Evolutionary conservation across 2,888 invertebrate genomes (phyloP), one percentile per base, ranked within the genome.

Genomic region (Apocheima hispidaria): DNA sequence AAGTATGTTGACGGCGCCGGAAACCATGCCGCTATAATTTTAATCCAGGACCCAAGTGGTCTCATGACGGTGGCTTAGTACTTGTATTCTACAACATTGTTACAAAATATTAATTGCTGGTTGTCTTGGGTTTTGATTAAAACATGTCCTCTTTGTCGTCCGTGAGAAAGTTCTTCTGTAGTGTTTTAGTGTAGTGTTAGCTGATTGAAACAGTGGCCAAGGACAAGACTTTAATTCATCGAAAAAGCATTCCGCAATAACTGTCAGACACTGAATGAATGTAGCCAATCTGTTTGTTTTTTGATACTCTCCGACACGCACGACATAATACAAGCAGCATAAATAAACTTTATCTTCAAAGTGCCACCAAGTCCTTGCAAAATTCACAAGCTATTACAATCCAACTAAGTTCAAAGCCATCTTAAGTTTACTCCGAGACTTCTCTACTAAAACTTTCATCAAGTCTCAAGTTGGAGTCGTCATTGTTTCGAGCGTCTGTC

Each of bases 1-100:
- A 78, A 66, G 60, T 76, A 73, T 83, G 78, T 82, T 82, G 79
- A 81, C 76, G 72, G 79, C 80, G 80, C 81, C 84, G 87, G 88
- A 88, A 66, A 66, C 70, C 52, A 59, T 61, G 51, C 48, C 65
- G 66, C 49, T 70, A 63, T 70, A 68, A 66, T 70, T 66, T 63
- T 68, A 64, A 68, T 67, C 59, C 49, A 64, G 65, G 57, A 62
- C 52, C 51, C 52, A 49, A 28, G 48, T 63, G 44, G 50, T 61
- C 63, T 59, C 60, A 50, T 56, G n/a, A n/a, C n/a, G 40, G 35
- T 20, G 23, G 41, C 14, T 40, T 49, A 46, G 51, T 55, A 60
- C 30, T 43, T 20, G 21, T 12, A 43, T 30, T 18, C 18, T 28
- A 40, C 21, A 44, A n/a, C 20, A 36, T 58, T 43, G 23, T 16